Evolutionary conservation across 2,113 vertebrate species (phyloP), one percentile per base, ranked within the genome.

Genomic region (Grus americana): DNA sequence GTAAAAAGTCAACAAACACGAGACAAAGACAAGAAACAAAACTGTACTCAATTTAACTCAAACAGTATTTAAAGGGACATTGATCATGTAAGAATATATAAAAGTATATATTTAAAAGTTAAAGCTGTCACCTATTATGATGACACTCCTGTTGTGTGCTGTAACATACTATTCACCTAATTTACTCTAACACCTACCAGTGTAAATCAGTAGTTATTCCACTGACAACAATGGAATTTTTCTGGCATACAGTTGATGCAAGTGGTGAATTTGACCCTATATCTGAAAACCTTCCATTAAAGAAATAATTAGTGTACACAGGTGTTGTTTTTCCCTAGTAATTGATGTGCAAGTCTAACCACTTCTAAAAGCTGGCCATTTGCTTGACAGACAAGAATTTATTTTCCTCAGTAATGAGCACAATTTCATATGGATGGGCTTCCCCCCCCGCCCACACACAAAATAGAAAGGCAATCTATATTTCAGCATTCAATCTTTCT

Each of bases 1-100:
- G 91, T 95, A 96, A 97, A 97, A 98, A 98, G 96, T 98, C 97
- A 97, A 97, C 97, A 98, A 98, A 97, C 93, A 95, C 87, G 93
- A 97, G 88, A 97, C 92, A 98, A 97, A 98, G 97, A 92, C 78
- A 95, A 97, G 85, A 94, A 96, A 94, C 61, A 97, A 97, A 97
- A 97, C 94, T 93, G 96, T 57, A 74, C 87, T 94, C 80, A 87
- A 26, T 95, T 97, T 96, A 97, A 97, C 81, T 95, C 86, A 88
- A 92, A 47, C 27, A 86, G 75, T 66, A 91, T 95, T 92, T 97
- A 96, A 97, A 97, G 95, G 59, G 57, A 76, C 67, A 93, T 61
- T 36, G 58, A 97, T 97, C 73, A 81, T 71, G 17, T 70, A 70
- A 87, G 68, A 87, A 93, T 61, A 83, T 6, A 34, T 59, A 74